Conservation (phyloP, 2,888 invertebrate species). For the Hybos culiciformis region DNA sequence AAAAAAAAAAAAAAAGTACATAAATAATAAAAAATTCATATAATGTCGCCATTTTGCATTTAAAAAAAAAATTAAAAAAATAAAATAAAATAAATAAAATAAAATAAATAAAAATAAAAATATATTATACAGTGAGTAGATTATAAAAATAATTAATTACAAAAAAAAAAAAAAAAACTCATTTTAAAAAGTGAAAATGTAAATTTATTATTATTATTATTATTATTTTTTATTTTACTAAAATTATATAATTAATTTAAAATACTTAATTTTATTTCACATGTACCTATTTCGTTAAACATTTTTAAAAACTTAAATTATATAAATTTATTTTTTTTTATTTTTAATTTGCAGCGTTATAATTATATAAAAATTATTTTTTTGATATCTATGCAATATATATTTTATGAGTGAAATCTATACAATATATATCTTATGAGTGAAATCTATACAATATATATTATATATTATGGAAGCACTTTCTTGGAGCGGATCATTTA, state of each 20-base stretch:
- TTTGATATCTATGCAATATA: too few relatives aligned
- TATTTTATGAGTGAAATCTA: too few relatives aligned
- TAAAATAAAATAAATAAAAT: background rate
- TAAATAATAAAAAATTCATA: background rate
- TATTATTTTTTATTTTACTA: background rate
- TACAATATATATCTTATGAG: too few relatives aligned
- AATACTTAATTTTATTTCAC: background rate
- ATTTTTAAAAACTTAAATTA: too few relatives aligned
- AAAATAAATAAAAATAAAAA: background rate
- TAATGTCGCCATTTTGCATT: constrained; percentile 3
- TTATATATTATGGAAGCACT: too few relatives aligned
- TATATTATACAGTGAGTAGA: background rate
- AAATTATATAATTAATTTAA: background rate
- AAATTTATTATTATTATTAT: background rate
- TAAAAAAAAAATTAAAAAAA: background rate
- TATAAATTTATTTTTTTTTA: too few relatives aligned
- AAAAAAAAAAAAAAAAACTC: background rate
- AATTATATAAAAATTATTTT: too few relatives aligned
- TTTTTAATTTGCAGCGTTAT: too few relatives aligned
- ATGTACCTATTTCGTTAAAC: too few relatives aligned
- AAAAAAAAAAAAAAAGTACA: background rate
- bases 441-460: too few relatives aligned
- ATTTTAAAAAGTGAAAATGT: background rate
- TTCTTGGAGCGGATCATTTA: too few relatives aligned
- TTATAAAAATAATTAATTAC: background rate